Percentiles rank a stretch among this genome's conserved stretches.
These are phyloP conservation scores for Cheilosia pagana DNA, from an alignment of 2,888 invertebrate species.

Conservation along the genomic window DNA sequence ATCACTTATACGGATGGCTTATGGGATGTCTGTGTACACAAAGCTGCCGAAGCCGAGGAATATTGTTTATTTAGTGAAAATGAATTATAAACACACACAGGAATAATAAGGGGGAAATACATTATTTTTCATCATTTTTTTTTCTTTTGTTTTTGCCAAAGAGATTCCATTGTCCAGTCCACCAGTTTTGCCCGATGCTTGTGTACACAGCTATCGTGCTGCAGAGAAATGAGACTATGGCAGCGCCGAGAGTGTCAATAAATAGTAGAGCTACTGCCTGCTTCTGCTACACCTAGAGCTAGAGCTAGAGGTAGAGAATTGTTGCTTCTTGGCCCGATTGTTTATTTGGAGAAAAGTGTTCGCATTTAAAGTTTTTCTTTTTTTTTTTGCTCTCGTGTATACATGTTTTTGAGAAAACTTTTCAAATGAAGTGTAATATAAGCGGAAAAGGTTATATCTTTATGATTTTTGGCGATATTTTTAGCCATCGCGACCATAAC, in stretches of 20 bases:
- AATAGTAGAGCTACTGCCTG: constrained; percentile 14
- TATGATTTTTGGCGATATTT: constrained; percentile 66
- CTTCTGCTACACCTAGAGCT: neutral
- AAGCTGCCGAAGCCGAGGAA: constrained; percentile 16
- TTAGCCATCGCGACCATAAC: constrained; percentile 62
- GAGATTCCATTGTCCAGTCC: constrained; percentile 63
- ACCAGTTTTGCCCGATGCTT: neutral
- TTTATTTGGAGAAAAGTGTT: constrained; percentile 66
- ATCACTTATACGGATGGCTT: constrained; percentile 62
- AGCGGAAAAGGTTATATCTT: constrained; percentile 50
- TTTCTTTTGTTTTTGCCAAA: no score
- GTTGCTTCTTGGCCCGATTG: constrained; percentile 43
- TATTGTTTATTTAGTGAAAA: constrained; percentile 70
- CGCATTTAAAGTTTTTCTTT: constrained; percentile 41
- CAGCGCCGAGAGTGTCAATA: constrained; percentile 47
- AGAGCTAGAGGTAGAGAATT: neutral
- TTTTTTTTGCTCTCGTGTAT: constrained; percentile 23
- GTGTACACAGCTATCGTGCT: neutral
- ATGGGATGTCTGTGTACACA: constrained; percentile 59
- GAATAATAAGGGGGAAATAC: constrained; percentile 50
- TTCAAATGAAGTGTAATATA: constrained; percentile 37
- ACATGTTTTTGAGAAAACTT: constrained; percentile 47
- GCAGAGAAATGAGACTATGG: constrained; percentile 5
- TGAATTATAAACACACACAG: constrained; percentile 69
- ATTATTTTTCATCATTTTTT: constrained; percentile 45